A percentile compares a stretch with the other conserved stretches of the same genome.
Conservation (phyloP, 2,113 vertebrate genomes). For the Sapayoa aenigma region DNA sequence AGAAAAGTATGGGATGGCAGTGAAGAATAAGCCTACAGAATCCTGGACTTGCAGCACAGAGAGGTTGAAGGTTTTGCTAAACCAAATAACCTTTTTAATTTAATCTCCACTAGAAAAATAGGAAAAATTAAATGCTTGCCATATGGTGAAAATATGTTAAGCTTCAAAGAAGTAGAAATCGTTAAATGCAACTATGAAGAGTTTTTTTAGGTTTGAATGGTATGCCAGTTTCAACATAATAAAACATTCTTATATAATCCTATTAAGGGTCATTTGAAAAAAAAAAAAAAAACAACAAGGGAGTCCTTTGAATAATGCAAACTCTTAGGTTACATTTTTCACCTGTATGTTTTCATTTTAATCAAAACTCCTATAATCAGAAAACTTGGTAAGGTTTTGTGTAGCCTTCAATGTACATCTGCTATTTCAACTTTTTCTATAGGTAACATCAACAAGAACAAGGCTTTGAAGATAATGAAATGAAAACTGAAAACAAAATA, state of each 20-base stretch:
- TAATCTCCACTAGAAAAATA: constrained; percentile 19
- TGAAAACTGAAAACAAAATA: neutral
- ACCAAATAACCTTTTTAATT: constrained; percentile 7
- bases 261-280: neutral
- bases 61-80: neutral
- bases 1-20: neutral
- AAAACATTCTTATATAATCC: constrained; percentile 11
- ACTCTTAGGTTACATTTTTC: neutral
- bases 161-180: constrained; percentile 55
- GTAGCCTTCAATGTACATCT: neutral
- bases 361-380: neutral
- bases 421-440: neutral
- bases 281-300: no score
- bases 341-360: neutral
- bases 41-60: neutral
- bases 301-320: neutral
- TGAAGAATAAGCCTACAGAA: neutral
- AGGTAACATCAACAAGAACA: neutral
- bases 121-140: constrained; percentile 42
- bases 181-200: constrained; percentile 35
- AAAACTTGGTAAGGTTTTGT: neutral
- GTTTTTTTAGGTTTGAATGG: constrained; percentile 12
- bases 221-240: constrained; percentile 51
- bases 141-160: constrained; percentile 58
- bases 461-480: neutral